phyloP scores from a whole-genome alignment of 2,113 vertebrate species.

The Prionailurus viverrinus region DNA sequence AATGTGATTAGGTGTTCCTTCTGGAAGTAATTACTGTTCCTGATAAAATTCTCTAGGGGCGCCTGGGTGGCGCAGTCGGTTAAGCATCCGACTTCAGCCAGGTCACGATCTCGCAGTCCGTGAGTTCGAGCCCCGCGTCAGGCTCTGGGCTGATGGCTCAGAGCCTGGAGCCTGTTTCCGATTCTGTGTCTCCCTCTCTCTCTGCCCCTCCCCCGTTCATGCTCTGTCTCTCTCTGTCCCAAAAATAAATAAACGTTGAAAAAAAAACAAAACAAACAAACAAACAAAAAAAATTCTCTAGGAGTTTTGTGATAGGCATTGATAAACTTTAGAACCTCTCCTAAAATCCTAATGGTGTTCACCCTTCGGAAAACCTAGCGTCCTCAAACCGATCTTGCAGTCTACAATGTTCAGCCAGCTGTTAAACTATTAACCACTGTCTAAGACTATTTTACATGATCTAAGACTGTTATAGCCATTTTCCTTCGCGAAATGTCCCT shows the following conservation, averaged over 20 bases:
- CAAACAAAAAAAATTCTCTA: not conserved
- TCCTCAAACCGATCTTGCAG: not conserved
- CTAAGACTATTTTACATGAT: not conserved
- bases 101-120: too few species aligned
- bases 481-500: not conserved
- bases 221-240: too few species aligned
- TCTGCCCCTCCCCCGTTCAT: too few species aligned
- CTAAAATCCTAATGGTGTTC: not conserved
- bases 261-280: too few species aligned
- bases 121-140: too few species aligned
- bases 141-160: too few species aligned
- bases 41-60: not conserved
- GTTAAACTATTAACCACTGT: not conserved
- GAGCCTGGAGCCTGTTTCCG: too few species aligned
- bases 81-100: too few species aligned
- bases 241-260: too few species aligned
- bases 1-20: not conserved
- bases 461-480: not conserved
- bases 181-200: too few species aligned
- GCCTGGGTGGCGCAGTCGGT: too few species aligned
- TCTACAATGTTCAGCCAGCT: constrained; percentile 1
- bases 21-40: not conserved
- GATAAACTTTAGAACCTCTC: not conserved
- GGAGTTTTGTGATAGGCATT: not conserved
- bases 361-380: not conserved